Percentiles rank a stretch among this genome's conserved stretches.
Evolutionary conservation across 2,888 invertebrate species (phyloP).

Genomic region (Fragum whitleyi): DNA sequence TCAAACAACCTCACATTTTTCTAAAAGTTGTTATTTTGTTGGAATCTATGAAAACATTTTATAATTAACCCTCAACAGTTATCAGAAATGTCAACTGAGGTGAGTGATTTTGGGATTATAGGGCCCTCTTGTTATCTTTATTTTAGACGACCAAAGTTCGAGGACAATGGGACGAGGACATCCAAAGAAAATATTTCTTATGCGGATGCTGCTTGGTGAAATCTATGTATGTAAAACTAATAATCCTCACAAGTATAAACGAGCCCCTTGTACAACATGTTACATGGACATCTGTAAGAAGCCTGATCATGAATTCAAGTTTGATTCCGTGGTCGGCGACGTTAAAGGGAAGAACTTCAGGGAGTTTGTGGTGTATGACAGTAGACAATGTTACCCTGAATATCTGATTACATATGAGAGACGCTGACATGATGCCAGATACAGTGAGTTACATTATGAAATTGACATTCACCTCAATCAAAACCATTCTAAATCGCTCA

Average conservation of each 20-base stretch:
- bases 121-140: no score
- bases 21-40: no score
- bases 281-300: constrained; percentile 54
- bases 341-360: constrained; percentile 63
- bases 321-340: constrained; percentile 70
- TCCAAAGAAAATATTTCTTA: constrained; percentile 67
- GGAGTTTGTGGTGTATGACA: constrained; percentile 74
- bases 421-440: constrained; percentile 25
- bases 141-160: constrained; percentile 61
- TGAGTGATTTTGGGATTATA: no score
- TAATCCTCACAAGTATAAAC: constrained; percentile 63
- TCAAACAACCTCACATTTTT: no score
- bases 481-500: no score
- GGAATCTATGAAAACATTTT: no score
- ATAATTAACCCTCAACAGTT: no score
- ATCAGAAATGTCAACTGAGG: no score
- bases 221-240: constrained; percentile 47
- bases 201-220: constrained; percentile 68
- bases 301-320: constrained; percentile 31
- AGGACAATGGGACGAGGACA: constrained; percentile 35
- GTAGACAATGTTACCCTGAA: constrained; percentile 72
- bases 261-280: constrained; percentile 65
- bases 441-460: no score
- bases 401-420: constrained; percentile 73
- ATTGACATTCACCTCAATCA: no score